Evolutionary conservation across 2,888 invertebrate genomes (phyloP), one percentile per base, ranked within the genome.

Genomic region (Sinelater perroti): DNA sequence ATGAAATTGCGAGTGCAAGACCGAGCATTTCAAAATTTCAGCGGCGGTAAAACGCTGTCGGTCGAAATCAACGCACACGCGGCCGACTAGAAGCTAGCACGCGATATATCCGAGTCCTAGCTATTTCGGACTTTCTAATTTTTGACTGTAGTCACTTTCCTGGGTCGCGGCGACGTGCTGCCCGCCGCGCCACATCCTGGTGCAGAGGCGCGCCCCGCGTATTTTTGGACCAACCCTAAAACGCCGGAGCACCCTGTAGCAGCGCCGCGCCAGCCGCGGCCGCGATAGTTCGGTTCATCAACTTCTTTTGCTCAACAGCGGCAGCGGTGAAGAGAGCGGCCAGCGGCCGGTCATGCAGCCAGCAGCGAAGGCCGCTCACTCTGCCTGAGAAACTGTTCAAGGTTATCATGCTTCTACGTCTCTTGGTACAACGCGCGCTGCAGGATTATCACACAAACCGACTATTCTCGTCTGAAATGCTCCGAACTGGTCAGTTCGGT

Each of bases 331-430:
- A 60, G 60, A 57, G 57, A 59, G 62, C 47, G 61, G 21, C 20
- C 38, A 21, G 13, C 38, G 20, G 24, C 10, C n/a, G n/a, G n/a
- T n/a, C n/a, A n/a, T 28, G 28, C 28, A 28, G 28, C n/a, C 28
- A 28, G 10, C 28, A 28, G 21, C 56, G 60, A 69, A 69, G 69
- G 69, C 68, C 69, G 68, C 62, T 69, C 63, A 66, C 67, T 65
- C 62, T 56, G 65, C 65, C 65, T 67, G 65, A 67, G 67, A 68
- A 66, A 68, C 64, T 63, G 64, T 68, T 67, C 69, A 69, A 69
- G 69, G 69, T 68, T 69, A 69, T 66, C 69, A 64, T 56, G 60
- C 60, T 55, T 51, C 33, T 60, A 54, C 45, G 31, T 52, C 47
- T 51, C 38, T 24, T 26, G 2, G 17, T 13, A 33, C 28, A 44